These are phyloP conservation scores for Electrophaes corylata DNA, from an alignment of 2,888 invertebrate genomes.

Conservation along the genomic window DNA sequence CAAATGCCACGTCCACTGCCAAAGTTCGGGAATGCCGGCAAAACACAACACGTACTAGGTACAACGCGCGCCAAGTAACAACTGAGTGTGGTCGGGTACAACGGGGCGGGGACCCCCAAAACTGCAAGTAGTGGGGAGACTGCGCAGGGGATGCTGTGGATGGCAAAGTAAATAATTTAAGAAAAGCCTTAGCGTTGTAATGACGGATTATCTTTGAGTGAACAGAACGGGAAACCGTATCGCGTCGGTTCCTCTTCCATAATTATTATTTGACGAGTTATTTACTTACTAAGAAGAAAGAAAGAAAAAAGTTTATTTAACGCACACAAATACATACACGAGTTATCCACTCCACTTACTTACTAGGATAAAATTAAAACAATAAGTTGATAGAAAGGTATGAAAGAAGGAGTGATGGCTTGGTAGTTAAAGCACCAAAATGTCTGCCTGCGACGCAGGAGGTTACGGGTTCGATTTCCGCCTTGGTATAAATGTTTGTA, in stretches of 20 bases:
- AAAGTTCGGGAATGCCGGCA: constrained; percentile 24
- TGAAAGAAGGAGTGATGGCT: too few species aligned
- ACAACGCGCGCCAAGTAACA: constrained; percentile 21
- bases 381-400: too few species aligned
- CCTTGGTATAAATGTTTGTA: too few species aligned
- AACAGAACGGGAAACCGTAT: not conserved
- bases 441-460: too few species aligned
- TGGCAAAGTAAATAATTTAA: constrained; percentile 47
- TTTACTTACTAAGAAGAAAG: too few species aligned
- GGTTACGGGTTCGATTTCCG: too few species aligned
- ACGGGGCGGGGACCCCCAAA: constrained; percentile 54
- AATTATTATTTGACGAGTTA: not conserved
- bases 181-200: constrained; percentile 3
- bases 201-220: not conserved
- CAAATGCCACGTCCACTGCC: constrained; percentile 17
- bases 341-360: too few species aligned
- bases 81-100: constrained; percentile 40
- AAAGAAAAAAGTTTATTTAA: too few species aligned
- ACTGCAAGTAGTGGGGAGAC: constrained; percentile 49
- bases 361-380: too few species aligned
- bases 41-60: constrained; percentile 18
- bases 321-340: too few species aligned
- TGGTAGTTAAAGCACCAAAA: too few species aligned
- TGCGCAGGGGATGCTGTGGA: constrained; percentile 39
- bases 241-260: not conserved